Conservation (phyloP, 1,140 invertebrate species). For the Papilio helenus region DNA sequence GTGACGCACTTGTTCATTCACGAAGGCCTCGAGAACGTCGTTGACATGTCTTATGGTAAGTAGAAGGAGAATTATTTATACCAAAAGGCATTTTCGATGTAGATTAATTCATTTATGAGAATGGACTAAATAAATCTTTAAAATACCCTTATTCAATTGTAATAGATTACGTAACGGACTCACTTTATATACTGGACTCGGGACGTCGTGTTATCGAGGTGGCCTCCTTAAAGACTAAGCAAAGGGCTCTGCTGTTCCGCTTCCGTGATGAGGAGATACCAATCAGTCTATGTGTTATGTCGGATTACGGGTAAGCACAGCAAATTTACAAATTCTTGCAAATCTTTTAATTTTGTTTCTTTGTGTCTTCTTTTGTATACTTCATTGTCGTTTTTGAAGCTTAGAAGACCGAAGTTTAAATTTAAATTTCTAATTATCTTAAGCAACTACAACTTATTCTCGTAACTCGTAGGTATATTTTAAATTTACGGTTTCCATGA, state of each 20-base stretch:
- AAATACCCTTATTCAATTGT: not conserved
- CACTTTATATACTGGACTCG: constrained; percentile 86
- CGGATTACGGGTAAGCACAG: constrained; percentile 84
- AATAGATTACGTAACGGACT: constrained; percentile 85
- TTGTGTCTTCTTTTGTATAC: not conserved
- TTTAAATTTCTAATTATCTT: not conserved
- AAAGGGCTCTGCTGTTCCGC: constrained; percentile 83
- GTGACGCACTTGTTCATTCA: constrained; percentile 67
- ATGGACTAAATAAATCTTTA: not conserved
- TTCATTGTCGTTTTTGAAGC: not conserved
- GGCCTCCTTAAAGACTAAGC: constrained; percentile 80
- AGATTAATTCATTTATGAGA: too few species aligned
- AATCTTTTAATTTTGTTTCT: not conserved
- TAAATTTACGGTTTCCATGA: not conserved
- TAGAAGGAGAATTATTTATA: constrained; percentile 6
- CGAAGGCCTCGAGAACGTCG: constrained; percentile 82
- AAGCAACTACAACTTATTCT: not conserved
- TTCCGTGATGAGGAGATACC: constrained; percentile 84
- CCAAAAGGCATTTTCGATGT: too few species aligned
- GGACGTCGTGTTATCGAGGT: constrained; percentile 84
- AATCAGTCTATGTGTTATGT: constrained; percentile 84
- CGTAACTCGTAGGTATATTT: not conserved
- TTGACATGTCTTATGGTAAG: constrained; percentile 86
- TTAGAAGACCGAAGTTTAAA: not conserved
- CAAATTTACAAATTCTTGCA: not conserved